Conservation (phyloP, 2,113 vertebrate genomes). For the Lepidothrix coronata region DNA sequence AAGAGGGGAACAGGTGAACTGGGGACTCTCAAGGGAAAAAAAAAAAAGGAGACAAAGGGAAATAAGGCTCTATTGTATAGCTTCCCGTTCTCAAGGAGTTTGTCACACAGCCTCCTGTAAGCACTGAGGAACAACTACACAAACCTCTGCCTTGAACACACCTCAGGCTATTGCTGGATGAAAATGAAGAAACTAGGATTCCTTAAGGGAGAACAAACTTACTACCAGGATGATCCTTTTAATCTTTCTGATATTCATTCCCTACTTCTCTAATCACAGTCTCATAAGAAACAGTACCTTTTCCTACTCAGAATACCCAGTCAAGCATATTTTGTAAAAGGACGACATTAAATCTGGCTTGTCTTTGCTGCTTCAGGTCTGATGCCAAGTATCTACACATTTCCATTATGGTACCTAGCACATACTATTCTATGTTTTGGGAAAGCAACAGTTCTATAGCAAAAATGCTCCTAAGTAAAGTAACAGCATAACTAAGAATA, state of each 20-base stretch:
- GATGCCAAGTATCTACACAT: background rate
- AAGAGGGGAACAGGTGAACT: background rate
- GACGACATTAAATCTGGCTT: background rate
- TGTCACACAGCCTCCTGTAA: background rate
- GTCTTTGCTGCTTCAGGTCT: background rate
- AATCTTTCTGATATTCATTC: background rate
- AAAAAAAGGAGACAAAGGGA: background rate
- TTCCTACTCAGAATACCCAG: background rate
- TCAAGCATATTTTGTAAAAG: background rate
- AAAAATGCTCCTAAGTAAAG: conserved; percentile 23
- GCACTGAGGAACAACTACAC: background rate
- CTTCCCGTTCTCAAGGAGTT: background rate
- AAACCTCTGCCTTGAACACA: background rate
- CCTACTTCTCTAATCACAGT: background rate
- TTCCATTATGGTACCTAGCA: background rate
- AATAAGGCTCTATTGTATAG: background rate
- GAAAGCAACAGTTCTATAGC: conserved; percentile 21
- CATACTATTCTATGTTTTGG: conserved; percentile 2
- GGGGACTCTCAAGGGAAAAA: background rate
- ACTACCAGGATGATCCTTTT: background rate
- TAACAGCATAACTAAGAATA: conserved; percentile 18
- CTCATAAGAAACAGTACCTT: background rate
- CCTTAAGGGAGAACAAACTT: conserved; percentile 1
- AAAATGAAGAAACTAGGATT: conserved; percentile 16
- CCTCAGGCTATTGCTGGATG: background rate